Conservation (phyloP, 2,113 vertebrate genomes). For the human (Homo sapiens) region DNA sequence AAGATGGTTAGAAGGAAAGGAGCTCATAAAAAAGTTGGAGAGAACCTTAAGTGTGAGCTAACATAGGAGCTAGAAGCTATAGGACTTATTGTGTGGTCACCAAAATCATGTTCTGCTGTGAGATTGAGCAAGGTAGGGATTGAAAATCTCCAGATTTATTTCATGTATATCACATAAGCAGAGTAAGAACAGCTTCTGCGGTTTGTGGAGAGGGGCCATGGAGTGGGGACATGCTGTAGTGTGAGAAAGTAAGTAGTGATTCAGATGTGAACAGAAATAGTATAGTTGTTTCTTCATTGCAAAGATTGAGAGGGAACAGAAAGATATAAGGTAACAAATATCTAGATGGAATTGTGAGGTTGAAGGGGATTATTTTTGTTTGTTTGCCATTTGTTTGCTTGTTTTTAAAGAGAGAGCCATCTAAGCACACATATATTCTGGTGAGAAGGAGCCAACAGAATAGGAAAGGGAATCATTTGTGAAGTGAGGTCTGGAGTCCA, state of each 20-base stretch:
- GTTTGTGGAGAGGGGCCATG: accelerated
- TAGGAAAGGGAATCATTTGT: background rate
- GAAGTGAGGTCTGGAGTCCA: background rate
- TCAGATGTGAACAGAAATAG: background rate
- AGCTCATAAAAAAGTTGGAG: background rate
- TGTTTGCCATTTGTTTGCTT: background rate
- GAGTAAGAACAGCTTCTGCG: background rate
- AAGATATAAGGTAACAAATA: background rate
- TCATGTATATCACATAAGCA: background rate
- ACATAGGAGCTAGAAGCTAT: too few species aligned
- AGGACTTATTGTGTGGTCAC: background rate
- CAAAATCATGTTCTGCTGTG: background rate
- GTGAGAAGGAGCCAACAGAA: background rate
- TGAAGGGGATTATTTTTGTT: background rate
- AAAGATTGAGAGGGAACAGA: background rate
- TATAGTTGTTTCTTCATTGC: background rate
- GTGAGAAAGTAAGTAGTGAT: background rate
- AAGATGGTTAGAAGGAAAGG: background rate
- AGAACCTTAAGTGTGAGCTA: background rate
- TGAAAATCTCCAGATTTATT: background rate
- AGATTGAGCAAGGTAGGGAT: background rate
- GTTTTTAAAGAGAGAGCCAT: background rate
- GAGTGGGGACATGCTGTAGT: too few species aligned
- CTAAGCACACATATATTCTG: background rate
- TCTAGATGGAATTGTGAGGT: background rate